Base-by-base conservation (phyloP, 2,113 vertebrate species). In the Notiomystis cincta region DNA sequence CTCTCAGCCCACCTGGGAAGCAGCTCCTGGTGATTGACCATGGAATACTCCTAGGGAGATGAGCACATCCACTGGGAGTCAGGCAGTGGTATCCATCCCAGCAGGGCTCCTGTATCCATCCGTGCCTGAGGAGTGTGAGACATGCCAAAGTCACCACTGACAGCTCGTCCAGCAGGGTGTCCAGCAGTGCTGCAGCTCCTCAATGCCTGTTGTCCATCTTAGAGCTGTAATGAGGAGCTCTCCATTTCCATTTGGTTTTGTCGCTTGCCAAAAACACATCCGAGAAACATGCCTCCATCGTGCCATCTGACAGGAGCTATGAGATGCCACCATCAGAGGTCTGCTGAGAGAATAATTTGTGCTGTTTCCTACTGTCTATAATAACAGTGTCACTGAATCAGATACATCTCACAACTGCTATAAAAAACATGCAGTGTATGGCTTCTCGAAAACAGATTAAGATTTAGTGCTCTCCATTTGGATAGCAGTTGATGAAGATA, bases 51-150 rank as follows among this genome's bases (percentile, higher is more conserved):
- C n/a, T 5, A 1, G 4, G 80, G 38, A n/a, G 21, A 50, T 42
- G 20, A 0, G 7, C 11, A 15, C 35, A 23, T 20, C 27, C 8
- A 1, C 2, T 23, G 15, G 25, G 47, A 61, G 16, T 50, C 17
- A 5, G 38, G 23, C 56, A 56, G n/a, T 6, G 62, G 3, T 18
- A 33, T 24, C 48, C 28, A 6, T 10, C 20, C 35, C 45, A 17
- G 50, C 22, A 21, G 35, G 56, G 15, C 45, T 71, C 65, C 33
- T 7, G 33, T 35, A 33, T 21, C 47, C 20, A 12, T 28, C 33
- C 45, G 51, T 21, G 9, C 4, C 1, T 16, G 10, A 0, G 0
- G 37, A 37, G 37, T 0, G 0, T 0, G 2, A 31, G 35, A 37
- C 0, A 1, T 1, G 2, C 21, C 12, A 27, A 50, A 28, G 42